phyloP scores from a whole-genome alignment of 1,140 invertebrate species.

The Nephotettix cincticeps region DNA sequence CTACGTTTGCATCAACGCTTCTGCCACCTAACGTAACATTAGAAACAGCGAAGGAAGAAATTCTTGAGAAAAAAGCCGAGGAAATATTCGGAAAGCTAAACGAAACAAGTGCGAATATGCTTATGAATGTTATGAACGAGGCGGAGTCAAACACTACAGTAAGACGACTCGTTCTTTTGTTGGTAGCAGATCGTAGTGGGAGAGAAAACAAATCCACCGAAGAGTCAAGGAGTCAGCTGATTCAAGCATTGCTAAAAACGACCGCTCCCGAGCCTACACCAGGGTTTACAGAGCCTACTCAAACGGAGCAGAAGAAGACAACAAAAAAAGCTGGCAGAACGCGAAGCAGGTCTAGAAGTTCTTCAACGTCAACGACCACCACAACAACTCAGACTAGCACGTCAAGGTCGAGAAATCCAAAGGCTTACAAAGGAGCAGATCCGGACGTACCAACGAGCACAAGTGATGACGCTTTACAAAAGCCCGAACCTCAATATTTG shows the following conservation, averaged over 20 bases:
- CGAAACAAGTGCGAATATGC: constrained; percentile 66
- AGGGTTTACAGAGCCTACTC: constrained; percentile 5
- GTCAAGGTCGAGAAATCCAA: constrained; percentile 29
- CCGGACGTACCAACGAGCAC: neutral
- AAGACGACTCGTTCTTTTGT: constrained; percentile 66
- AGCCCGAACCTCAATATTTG: constrained; percentile 11
- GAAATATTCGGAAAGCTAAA: constrained; percentile 74
- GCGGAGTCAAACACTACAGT: constrained; percentile 74
- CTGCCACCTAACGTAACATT: constrained; percentile 38
- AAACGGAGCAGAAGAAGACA: constrained; percentile 8
- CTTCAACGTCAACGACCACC: constrained; percentile 42
- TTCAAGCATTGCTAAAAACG: constrained; percentile 64
- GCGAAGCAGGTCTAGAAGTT: constrained; percentile 20
- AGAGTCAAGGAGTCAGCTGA: constrained; percentile 59
- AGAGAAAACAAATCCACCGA: constrained; percentile 58
- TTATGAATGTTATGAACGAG: constrained; percentile 77
- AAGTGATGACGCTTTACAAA: constrained; percentile 5
- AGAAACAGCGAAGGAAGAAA: neutral
- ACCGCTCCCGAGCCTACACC: constrained; percentile 43
- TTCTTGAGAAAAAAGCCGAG: constrained; percentile 57
- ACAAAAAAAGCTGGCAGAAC: constrained; percentile 31
- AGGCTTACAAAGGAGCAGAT: constrained; percentile 37
- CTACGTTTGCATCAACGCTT: constrained; percentile 8
- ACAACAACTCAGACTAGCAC: constrained; percentile 19
- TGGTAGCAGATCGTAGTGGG: constrained; percentile 66